phyloP scores from a whole-genome alignment of 2,797 vertebrate genomes.

The Pogoniulus pusillus region DNA sequence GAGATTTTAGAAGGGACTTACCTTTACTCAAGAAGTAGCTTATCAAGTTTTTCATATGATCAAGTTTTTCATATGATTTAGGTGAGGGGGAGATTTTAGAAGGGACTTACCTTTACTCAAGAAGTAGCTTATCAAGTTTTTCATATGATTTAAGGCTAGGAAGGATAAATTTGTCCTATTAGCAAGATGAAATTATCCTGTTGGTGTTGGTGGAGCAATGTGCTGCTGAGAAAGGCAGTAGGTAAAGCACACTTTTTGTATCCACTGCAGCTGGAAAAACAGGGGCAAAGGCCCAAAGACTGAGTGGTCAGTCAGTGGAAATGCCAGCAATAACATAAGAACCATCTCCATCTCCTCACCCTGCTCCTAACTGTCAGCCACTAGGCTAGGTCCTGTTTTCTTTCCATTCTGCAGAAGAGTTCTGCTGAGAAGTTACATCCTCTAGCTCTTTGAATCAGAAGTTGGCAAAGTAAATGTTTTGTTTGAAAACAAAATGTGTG shows the following conservation, averaged over 20 bases:
- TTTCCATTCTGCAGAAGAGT: neutral
- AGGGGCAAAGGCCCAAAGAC: neutral
- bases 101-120: neutral
- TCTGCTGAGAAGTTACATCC: neutral
- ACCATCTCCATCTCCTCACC: neutral
- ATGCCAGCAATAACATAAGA: neutral
- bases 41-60: no score
- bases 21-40: neutral
- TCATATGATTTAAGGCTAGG: neutral
- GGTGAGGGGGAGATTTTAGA: neutral
- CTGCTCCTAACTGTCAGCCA: neutral
- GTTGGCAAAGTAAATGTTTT: neutral
- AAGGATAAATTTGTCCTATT: neutral
- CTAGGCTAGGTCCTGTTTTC: neutral
- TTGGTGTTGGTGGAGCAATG: neutral
- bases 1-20: neutral
- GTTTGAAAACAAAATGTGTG: neutral
- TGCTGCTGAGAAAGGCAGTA: neutral
- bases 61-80: no score
- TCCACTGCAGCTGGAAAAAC: neutral
- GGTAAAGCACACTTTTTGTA: neutral
- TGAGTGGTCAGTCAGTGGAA: neutral
- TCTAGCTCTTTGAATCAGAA: conserved; percentile 7
- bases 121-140: neutral
- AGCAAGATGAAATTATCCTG: neutral